Evolutionary conservation across 2,888 invertebrate genomes (phyloP), one percentile per base, ranked within the genome.

Genomic region (Timandra comae): DNA sequence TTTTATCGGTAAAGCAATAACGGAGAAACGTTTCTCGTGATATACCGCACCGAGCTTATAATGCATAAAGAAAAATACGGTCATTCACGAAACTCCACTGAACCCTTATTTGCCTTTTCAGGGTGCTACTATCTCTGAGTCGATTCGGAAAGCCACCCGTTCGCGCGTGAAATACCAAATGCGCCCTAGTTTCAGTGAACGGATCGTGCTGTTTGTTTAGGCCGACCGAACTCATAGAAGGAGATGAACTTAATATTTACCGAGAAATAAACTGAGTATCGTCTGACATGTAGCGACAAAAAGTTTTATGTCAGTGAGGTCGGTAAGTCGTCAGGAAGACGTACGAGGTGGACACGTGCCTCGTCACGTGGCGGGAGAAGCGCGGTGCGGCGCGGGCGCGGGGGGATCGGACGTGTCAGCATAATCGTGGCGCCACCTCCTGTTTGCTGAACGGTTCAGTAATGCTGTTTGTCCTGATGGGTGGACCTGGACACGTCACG

Each of bases 101-200:
- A 73, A 75, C 79, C 77, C 72, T 68, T 78, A 77, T 80, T 84
- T 80, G 77, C 75, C 75, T 81, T 82, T 79, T 75, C 58, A 61
- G 75, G 70, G 72, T 67, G 72, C 73, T 75, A 77, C 72, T 78
- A 80, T 79, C 78, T 77, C 62, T 75, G 70, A 69, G 66, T 72
- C 79, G 67, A 78, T 78, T 80, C 73, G 76, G 65, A 79, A 79
- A 79, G 75, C 73, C 68, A 63, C 61, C 66, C 70, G 64, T 67
- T 68, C 79, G 76, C 79, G 78, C 77, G 77, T 79, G 75, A 78
- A 82, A 85, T 82, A 84, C 82, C 78, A 85, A 86, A 73, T 79
- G 74, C 77, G 86, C 70, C 85, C 79, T 67, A 75, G 77, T 86
- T 85, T 76, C 73, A 65, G 53, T 57, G 68, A 69, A 71, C 71